Base-by-base conservation (phyloP, 2,797 vertebrate species). In the Microctenopoma lineatum region DNA sequence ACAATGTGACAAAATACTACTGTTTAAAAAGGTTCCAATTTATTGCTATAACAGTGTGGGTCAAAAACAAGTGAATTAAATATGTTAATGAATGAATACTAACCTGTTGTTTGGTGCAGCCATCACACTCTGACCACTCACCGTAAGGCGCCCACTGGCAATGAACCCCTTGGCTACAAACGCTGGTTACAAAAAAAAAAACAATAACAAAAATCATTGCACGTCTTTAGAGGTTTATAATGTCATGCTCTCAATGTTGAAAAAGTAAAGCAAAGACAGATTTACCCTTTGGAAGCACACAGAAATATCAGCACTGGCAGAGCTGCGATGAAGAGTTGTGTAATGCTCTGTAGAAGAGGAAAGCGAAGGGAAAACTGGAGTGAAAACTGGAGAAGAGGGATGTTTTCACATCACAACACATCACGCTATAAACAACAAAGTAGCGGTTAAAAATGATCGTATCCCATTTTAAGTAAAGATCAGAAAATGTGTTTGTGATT, bases 91-190 rank as follows among this genome's bases (percentile, higher is more conserved):
- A 27, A 9, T 53, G 59, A 32, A 1, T 69, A 0, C 55, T 71
- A 81, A 98, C 97, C 96, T 97, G 96, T 14, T 84, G 93, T 74
- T 93, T 94, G 26, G 93, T 94, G 80, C 97, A 98, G 55, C 95
- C 93, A 15, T 95, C 93, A 69, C 97, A 98, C 53, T 94, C 94
- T 0, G 96, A 96, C 97, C 97, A 98, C 1, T 92, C 90, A 13
- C 93, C 93, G 73, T 90, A 98, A 8, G 88, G 66, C 32, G 88
- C 92, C 96, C 97, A 99, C 74, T 58, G 89, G 72, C 97, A 99
- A 54, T 95, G 57, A 66, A 96, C 45, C 1, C 84, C 85, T 56
- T 73, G 62, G 7, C 21, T 1, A 79, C 83, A 90, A 80, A 88
- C 60, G 71, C 92, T 90, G 18, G 67, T 69, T 51, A n/a, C 0